A percentile compares a stretch with the other conserved stretches of the same genome.
Evolutionary conservation across 2,888 invertebrate genomes (phyloP).

Genomic region (Tipula confusa): DNA sequence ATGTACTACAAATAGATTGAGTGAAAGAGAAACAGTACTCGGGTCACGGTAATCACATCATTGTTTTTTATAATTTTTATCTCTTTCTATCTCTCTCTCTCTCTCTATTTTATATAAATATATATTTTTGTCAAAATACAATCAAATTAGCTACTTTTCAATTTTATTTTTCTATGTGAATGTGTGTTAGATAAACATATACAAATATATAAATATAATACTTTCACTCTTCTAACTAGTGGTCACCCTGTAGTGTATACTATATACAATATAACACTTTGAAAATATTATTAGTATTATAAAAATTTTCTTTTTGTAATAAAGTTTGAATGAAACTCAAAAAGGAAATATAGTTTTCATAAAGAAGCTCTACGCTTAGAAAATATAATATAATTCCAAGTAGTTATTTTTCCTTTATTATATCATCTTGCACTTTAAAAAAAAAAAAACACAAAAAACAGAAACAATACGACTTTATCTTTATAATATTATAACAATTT

Average conservation of each 20-base stretch:
- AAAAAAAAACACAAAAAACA: neutral
- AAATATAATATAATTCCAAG: neutral
- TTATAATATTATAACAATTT: neutral
- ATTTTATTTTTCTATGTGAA: neutral
- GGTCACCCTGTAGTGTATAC: neutral
- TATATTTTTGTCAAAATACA: neutral
- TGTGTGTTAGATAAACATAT: neutral
- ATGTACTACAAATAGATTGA: neutral
- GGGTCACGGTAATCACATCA: constrained; percentile 12
- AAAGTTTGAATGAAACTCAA: neutral
- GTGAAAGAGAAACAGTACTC: neutral
- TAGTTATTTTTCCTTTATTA: neutral
- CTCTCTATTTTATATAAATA: neutral
- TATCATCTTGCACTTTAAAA: constrained; percentile 12
- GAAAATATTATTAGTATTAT: no score
- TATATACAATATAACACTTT: neutral
- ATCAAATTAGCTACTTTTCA: no score
- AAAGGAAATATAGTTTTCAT: no score
- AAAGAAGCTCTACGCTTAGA: neutral
- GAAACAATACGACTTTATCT: neutral
- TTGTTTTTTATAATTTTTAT: neutral
- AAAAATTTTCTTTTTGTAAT: no score
- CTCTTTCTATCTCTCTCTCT: neutral
- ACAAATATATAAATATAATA: neutral
- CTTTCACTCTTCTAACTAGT: neutral